Conservation (phyloP, 92 coral and sea anemone species). For the Hydrozoanthus gracilis region DNA sequence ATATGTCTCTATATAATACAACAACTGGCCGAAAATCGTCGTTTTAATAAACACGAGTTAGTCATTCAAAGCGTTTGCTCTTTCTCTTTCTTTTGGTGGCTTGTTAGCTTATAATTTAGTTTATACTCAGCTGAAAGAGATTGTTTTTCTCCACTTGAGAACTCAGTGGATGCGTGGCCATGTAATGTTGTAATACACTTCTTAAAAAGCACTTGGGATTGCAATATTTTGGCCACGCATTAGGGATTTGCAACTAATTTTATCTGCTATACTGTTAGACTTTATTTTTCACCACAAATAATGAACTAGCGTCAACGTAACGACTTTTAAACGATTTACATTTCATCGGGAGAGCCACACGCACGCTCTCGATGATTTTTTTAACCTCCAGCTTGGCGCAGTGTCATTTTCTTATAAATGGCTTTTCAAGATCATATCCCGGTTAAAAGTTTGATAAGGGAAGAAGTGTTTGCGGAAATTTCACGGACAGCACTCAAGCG, state of each 20-base stretch:
- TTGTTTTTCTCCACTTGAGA: too few relatives aligned
- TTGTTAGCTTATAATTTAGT: not conserved
- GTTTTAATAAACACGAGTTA: not conserved
- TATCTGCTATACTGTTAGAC: not conserved
- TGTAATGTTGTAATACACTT: not conserved
- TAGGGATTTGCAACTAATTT: not conserved
- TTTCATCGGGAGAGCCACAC: not conserved
- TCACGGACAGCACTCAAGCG: conserved; percentile 29
- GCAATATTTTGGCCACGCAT: conserved; percentile 1
- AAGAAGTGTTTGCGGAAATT: conserved; percentile 40
- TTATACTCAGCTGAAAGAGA: too few relatives aligned
- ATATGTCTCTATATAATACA: not conserved
- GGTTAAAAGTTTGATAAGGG: conserved; percentile 18
- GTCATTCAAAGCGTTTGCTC: not conserved
- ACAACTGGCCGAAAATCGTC: not conserved
- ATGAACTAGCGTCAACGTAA: not conserved
- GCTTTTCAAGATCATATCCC: conserved; percentile 43
- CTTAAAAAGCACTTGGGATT: conserved; percentile 13
- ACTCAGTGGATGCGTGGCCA: too few relatives aligned
- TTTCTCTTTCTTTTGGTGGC: not conserved
- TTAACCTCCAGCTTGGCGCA: not conserved
- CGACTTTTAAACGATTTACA: not conserved
- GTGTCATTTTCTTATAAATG: conserved; percentile 12
- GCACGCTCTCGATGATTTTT: not conserved
- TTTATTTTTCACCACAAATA: conserved; percentile 19